Percentiles rank a stretch among this genome's conserved stretches.
These are phyloP conservation scores for Galerucella nymphaeae DNA, from an alignment of 2,888 invertebrate genomes.

Conservation along the genomic window DNA sequence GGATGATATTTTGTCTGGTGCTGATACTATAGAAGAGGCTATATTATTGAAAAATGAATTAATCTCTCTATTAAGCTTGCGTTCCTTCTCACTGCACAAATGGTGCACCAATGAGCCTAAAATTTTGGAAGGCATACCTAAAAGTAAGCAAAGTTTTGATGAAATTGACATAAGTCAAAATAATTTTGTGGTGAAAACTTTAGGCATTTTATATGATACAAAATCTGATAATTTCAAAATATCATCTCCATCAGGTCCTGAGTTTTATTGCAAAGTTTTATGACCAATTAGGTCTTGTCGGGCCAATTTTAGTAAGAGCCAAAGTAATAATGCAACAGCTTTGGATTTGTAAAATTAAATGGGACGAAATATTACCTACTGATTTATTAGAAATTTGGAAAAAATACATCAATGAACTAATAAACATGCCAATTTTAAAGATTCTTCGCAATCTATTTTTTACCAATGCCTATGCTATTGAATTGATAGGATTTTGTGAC, in stretches of 20 bases:
- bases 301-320: slow-evolving; percentile 31
- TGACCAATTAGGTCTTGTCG: slow-evolving; percentile 35
- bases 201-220: slow-evolving; percentile 29
- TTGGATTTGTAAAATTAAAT: too few relatives aligned
- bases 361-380: too few relatives aligned
- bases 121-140: slow-evolving; percentile 26
- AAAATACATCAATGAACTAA: too few relatives aligned
- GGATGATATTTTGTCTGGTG: background rate
- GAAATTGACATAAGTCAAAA: slow-evolving; percentile 32
- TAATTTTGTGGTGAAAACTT: slow-evolving; percentile 24
- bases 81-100: slow-evolving; percentile 30
- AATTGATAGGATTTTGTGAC: too few relatives aligned
- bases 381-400: too few relatives aligned
- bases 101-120: slow-evolving; percentile 31
- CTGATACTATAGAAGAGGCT: slow-evolving; percentile 19
- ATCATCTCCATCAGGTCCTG: slow-evolving; percentile 24
- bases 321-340: slow-evolving; percentile 36
- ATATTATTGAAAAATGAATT: slow-evolving; percentile 25
- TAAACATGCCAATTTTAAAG: too few relatives aligned
- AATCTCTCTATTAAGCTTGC: slow-evolving; percentile 29
- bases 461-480: too few relatives aligned
- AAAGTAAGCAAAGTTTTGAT: slow-evolving; percentile 1
- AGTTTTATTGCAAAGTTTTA: slow-evolving; percentile 28
- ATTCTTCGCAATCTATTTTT: too few relatives aligned
- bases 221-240: slow-evolving; percentile 25